Conservation (phyloP, 2,888 invertebrate species). For the Nomada flava region DNA sequence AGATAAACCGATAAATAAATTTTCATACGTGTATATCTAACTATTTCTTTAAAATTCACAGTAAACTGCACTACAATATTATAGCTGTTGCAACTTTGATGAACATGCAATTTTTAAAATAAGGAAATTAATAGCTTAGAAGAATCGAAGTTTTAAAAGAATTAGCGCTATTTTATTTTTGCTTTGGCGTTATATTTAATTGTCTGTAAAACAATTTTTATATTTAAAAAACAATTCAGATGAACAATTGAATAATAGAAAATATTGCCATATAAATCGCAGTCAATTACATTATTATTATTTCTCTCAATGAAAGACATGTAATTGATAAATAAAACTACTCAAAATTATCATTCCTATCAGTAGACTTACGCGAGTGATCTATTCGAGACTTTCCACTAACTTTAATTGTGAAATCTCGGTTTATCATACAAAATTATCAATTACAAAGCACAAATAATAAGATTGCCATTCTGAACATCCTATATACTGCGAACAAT, state of each 20-base stretch:
- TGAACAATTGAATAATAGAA: not conserved
- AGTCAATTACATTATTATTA: not conserved
- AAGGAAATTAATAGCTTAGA: too few species aligned
- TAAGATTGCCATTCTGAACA: too few species aligned
- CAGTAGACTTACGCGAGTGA: not conserved
- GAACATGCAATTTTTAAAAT: too few species aligned
- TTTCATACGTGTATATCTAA: too few species aligned
- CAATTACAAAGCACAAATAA: not conserved
- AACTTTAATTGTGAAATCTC: slow-evolving; percentile 2
- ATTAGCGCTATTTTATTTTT: not conserved
- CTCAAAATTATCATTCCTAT: not conserved
- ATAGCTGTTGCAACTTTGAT: too few species aligned
- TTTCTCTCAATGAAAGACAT: not conserved
- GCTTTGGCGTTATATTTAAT: not conserved
- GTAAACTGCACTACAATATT: too few species aligned
- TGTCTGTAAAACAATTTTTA: not conserved
- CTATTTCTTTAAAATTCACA: too few species aligned
- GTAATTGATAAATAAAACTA: not conserved
- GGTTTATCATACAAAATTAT: not conserved
- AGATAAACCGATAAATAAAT: too few species aligned
- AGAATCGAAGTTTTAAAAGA: too few species aligned
- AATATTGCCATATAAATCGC: not conserved
- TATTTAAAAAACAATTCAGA: not conserved
- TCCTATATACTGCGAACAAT: too few species aligned
- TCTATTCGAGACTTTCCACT: not conserved